These are phyloP conservation scores for Phoxinus phoxinus DNA, from an alignment of 2,113 vertebrate species.

Conservation along the genomic window DNA sequence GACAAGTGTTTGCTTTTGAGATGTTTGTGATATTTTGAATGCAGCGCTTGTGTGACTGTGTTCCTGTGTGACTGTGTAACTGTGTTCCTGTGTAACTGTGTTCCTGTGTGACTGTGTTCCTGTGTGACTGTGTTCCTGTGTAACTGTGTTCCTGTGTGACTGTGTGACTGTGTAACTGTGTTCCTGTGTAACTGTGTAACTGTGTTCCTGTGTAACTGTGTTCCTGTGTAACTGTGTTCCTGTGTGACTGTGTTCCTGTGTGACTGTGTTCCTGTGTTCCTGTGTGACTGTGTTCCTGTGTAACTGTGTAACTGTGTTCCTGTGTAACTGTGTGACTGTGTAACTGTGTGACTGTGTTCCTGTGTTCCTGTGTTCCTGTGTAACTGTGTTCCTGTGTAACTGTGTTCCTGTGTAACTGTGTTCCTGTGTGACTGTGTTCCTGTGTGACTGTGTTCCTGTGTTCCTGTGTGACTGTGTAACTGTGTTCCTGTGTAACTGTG, in stretches of 20 bases:
- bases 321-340: constrained; percentile 26
- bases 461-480: no score
- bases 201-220: constrained; percentile 40
- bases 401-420: constrained; percentile 40
- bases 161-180: constrained; percentile 25
- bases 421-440: constrained; percentile 37
- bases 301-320: constrained; percentile 31
- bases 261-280: constrained; percentile 39
- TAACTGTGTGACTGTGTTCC: no score
- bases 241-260: constrained; percentile 29
- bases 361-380: no score
- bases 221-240: constrained; percentile 35
- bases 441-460: constrained; percentile 34
- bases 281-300: constrained; percentile 34
- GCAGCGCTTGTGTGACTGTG: no score
- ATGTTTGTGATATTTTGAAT: no score
- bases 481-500: constrained; percentile 40
- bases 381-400: constrained; percentile 18
- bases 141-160: constrained; percentile 37
- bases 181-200: no score
- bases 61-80: no score
- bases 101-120: constrained; percentile 37
- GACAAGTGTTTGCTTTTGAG: neutral
- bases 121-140: constrained; percentile 29
- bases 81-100: constrained; percentile 40